phyloP scores from a whole-genome alignment of 2,888 invertebrate genomes.

The Lasioglossum marginatum region DNA sequence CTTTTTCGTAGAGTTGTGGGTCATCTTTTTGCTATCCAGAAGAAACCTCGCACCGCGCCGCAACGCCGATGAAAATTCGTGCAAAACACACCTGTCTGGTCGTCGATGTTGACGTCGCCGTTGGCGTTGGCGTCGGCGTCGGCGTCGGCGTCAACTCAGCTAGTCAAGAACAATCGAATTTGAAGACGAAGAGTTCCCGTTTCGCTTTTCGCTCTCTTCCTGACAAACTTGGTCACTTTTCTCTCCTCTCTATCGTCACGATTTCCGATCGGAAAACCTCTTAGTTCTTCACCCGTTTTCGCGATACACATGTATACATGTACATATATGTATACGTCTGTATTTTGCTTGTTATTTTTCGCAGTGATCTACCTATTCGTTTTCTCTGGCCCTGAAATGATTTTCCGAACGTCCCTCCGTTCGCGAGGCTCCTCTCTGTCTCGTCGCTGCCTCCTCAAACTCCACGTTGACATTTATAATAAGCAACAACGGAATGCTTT shows the following conservation, averaged over 20 bases:
- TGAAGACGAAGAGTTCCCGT: constrained; percentile 43
- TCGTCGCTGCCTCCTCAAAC: neutral
- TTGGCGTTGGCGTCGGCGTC: neutral
- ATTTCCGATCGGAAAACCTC: neutral
- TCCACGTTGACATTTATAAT: neutral
- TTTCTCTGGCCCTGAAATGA: neutral
- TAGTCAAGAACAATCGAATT: constrained; percentile 60
- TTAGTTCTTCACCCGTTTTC: constrained; percentile 42
- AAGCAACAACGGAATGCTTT: neutral
- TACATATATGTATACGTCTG: too few relatives aligned
- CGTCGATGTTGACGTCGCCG: neutral
- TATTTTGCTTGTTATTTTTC: constrained; percentile 21
- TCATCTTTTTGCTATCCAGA: neutral
- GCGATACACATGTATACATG: neutral
- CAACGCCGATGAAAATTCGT: neutral
- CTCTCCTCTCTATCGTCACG: constrained; percentile 24
- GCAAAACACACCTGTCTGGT: neutral
- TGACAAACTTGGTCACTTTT: too few relatives aligned
- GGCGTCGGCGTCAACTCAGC: constrained; percentile 1
- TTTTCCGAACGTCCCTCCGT: neutral
- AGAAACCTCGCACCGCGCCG: neutral
- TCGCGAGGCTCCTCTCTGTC: neutral
- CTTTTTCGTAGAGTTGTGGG: neutral
- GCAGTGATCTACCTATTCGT: neutral
- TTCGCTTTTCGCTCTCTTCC: neutral